Evolutionary conservation across 2,888 invertebrate genomes (phyloP), one percentile per base, ranked within the genome.

Genomic region (Oscheius sp.): DNA sequence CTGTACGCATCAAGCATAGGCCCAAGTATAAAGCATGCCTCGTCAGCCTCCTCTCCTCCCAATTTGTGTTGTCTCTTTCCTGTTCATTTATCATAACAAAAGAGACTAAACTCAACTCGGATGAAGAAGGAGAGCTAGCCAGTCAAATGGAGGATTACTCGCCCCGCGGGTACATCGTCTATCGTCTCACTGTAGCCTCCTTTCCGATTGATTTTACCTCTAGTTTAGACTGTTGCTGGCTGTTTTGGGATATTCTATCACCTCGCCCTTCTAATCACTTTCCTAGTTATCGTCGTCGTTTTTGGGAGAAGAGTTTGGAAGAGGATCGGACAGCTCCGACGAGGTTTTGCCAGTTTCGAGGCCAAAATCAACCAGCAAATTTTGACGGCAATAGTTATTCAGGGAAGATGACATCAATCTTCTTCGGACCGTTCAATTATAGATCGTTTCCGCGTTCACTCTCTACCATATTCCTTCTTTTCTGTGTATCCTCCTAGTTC

Each of bases 291-390:
- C 7, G 21, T 27, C n/a, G 12, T 61, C 21, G 41, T 43, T 61
- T 61, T 18, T 18, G 61, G 61, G 1, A 1, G 43, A 23, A 6
- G 61, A 1, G 41, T 61, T 43, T 43, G 21, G 43, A 18, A 12
- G 7, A n/a, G 61, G 21, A 61, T 61, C n/a, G n/a, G 21, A 61
- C n/a, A 43, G 2, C 61, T 61, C n/a, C 41, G 41, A 43, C 35
- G 25, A 61, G 61, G 61, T 6, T 61, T 61, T n/a, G 35, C 61
- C 7, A 61, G 61, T 21, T 41, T 41, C 6, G 61, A 61, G n/a
- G 41, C 61, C 9, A 45, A 41, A 6, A 61, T 61, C 43, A 61
- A 61, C 41, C 35, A 41, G n/a, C 61, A 61, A 23, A 43, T 61
- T n/a, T 61, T 61, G 29, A 23, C 43, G 2, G 61, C 61, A 6